Evolutionary conservation across 2,113 vertebrate species (phyloP).

Genomic region (Leptobrachium ailaonicum): DNA sequence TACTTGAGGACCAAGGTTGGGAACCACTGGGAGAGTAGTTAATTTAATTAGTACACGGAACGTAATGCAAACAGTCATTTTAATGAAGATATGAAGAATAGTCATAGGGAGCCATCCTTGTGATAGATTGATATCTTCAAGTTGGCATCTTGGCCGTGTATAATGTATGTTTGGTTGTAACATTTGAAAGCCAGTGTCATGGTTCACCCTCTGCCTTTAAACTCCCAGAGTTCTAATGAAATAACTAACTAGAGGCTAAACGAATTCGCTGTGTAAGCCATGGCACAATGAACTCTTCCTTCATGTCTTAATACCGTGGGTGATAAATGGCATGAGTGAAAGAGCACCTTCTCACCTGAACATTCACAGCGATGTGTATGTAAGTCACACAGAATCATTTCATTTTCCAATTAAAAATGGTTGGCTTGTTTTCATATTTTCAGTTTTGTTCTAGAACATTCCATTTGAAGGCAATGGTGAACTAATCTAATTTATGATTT

Average conservation of each 20-base stretch:
- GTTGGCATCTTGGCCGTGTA: not conserved
- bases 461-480: too few species aligned
- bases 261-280: constrained; percentile 9
- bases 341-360: not conserved
- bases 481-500: too few species aligned
- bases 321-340: constrained; percentile 1
- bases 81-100: too few species aligned
- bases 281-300: constrained; percentile 25
- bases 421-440: too few species aligned
- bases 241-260: constrained; percentile 18
- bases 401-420: too few species aligned
- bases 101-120: too few species aligned
- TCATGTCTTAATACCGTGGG: not conserved
- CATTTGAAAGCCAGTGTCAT: not conserved
- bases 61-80: too few species aligned
- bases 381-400: not conserved
- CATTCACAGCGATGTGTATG: not conserved
- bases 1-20: too few species aligned
- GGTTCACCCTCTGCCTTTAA: constrained; percentile 19
- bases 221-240: constrained; percentile 22
- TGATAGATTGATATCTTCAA: too few species aligned
- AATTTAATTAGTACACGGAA: too few species aligned
- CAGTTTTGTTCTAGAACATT: too few species aligned
- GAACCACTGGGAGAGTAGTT: too few species aligned
- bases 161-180: not conserved